Percentiles rank a stretch among this genome's conserved stretches.
phyloP scores from a whole-genome alignment of 2,113 vertebrate species.

The Proterorhinus semilunaris region DNA sequence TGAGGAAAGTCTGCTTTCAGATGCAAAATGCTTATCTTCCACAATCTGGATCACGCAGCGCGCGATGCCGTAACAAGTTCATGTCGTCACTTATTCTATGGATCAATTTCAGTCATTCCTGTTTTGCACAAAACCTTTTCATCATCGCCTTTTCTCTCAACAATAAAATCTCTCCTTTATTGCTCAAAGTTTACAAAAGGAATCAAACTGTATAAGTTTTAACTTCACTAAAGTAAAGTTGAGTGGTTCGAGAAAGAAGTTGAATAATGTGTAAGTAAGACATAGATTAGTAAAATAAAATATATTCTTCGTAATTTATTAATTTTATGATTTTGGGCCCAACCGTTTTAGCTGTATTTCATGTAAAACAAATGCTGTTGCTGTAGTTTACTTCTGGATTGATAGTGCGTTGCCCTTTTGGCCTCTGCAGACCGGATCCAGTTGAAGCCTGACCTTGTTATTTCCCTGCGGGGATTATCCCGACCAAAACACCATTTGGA shows the following conservation, averaged over 20 bases:
- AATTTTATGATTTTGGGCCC: no score
- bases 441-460: slow-evolving; percentile 49
- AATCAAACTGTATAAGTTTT: slow-evolving; percentile 9
- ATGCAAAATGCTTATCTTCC: slow-evolving; percentile 65
- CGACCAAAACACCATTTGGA: slow-evolving; percentile 32
- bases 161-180: slow-evolving; percentile 1
- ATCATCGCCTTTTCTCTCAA: not conserved
- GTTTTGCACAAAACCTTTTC: slow-evolving; percentile 6
- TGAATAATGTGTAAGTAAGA: not conserved
- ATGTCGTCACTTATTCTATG: slow-evolving; percentile 29
- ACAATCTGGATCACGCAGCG: slow-evolving; percentile 52
- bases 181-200: not conserved
- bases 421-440: slow-evolving; percentile 34
- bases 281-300: not conserved
- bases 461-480: slow-evolving; percentile 42
- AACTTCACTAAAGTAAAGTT: slow-evolving; percentile 5
- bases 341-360: not conserved
- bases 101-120: slow-evolving; percentile 20
- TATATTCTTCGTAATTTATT: no score
- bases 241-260: not conserved
- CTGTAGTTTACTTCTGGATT: slow-evolving; percentile 30
- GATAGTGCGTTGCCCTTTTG: slow-evolving; percentile 11
- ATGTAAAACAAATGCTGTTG: slow-evolving; percentile 17
- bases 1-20: slow-evolving; percentile 53
- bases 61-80: slow-evolving; percentile 2